These are phyloP conservation scores for Nasonia oneida DNA, from an alignment of 2,888 invertebrate species.

Conservation along the genomic window DNA sequence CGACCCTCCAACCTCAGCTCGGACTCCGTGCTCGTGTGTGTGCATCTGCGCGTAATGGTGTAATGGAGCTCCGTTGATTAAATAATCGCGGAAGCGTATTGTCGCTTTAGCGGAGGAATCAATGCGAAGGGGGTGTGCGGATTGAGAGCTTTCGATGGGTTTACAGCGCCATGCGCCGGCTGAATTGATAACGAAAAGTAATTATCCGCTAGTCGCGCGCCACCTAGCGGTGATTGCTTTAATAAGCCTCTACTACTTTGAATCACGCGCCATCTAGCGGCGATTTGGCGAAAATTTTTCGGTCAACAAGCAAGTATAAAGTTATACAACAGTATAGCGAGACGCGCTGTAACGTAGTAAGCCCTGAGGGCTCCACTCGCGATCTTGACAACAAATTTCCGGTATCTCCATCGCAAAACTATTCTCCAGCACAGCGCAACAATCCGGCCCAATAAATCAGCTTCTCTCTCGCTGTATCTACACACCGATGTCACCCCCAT, in stretches of 20 bases:
- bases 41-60: neutral
- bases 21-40: neutral
- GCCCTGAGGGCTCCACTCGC: neutral
- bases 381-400: neutral
- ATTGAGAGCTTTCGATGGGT: neutral
- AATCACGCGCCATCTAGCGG: neutral
- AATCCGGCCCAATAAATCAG: neutral
- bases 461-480: neutral
- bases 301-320: neutral
- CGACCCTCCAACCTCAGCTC: neutral
- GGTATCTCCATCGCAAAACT: neutral
- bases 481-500: neutral
- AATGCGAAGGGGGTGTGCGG: neutral
- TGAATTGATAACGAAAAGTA: neutral
- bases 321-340: too few relatives aligned
- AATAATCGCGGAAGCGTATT: slow-evolving; percentile 39
- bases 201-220: too few relatives aligned
- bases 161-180: neutral
- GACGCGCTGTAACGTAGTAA: neutral
- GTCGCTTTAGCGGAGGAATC: slow-evolving; percentile 31
- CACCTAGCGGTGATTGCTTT: too few relatives aligned
- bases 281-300: neutral
- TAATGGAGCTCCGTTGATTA: slow-evolving; percentile 48
- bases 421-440: neutral
- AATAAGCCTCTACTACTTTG: too few relatives aligned